These are phyloP conservation scores for Drosophila teissieri DNA, from an alignment of 1,140 invertebrate species.

Conservation along the genomic window DNA sequence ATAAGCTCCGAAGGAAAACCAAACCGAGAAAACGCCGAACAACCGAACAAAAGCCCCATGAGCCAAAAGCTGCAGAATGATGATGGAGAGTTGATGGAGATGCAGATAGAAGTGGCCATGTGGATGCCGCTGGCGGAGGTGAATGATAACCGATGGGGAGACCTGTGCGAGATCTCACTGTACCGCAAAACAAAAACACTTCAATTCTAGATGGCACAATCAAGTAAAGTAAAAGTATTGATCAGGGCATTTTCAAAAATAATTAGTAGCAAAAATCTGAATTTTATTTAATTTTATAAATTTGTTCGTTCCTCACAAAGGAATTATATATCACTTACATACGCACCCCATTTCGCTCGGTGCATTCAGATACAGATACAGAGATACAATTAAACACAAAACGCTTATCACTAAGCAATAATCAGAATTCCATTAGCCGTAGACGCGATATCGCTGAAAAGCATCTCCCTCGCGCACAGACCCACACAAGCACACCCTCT, in stretches of 20 bases:
- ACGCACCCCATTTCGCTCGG: slow-evolving; percentile 31
- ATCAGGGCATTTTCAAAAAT: too few species aligned
- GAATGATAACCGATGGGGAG: slow-evolving; percentile 33
- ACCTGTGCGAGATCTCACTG: slow-evolving; percentile 8
- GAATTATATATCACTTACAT: too few species aligned
- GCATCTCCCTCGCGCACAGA: slow-evolving; percentile 69
- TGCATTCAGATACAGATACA: slow-evolving; percentile 76
- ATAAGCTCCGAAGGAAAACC: slow-evolving; percentile 62
- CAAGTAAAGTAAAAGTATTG: too few species aligned
- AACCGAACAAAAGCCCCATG: slow-evolving; percentile 55
- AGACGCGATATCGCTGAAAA: slow-evolving; percentile 82
- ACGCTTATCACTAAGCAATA: slow-evolving; percentile 84
- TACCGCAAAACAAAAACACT: background rate
- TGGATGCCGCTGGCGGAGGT: slow-evolving; percentile 32
- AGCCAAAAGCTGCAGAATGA: slow-evolving; percentile 47
- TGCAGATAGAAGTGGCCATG: slow-evolving; percentile 24
- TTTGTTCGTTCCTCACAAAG: too few species aligned
- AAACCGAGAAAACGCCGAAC: slow-evolving; percentile 59
- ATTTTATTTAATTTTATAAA: too few species aligned
- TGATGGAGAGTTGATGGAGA: slow-evolving; percentile 34
- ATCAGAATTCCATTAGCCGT: slow-evolving; percentile 85
- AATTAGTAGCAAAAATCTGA: too few species aligned
- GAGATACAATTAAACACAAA: slow-evolving; percentile 85
- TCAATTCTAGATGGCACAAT: background rate
- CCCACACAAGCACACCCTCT: slow-evolving; percentile 44